phyloP scores from a whole-genome alignment of 2,797 vertebrate genomes.

The Uromys caudimaculatus region DNA sequence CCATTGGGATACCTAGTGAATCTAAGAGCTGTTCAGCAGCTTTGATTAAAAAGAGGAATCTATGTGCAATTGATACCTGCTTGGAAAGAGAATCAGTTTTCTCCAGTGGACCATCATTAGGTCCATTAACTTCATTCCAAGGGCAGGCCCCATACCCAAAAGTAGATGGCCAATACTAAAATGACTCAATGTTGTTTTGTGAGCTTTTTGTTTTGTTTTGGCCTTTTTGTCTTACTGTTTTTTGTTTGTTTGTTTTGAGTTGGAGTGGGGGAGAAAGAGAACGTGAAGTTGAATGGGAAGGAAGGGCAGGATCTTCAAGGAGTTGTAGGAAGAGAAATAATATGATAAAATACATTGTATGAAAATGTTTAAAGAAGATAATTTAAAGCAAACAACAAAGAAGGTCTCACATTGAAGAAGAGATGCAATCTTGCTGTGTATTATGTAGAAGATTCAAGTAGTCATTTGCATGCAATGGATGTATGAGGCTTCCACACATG shows the following conservation, averaged over 20 bases:
- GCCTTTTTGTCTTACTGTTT: neutral
- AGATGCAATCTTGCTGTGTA: neutral
- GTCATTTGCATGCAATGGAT: neutral
- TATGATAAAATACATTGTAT: neutral
- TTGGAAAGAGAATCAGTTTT: neutral
- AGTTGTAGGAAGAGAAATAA: neutral
- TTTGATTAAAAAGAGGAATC: neutral
- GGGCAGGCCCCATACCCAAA: neutral
- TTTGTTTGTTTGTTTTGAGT: neutral
- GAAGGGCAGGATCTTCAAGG: neutral
- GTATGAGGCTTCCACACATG: neutral
- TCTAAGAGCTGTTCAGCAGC: neutral
- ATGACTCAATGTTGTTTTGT: neutral
- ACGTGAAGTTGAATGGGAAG: neutral
- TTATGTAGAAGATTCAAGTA: neutral
- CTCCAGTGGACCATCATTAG: neutral
- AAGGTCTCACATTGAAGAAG: neutral
- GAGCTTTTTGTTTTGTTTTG: neutral
- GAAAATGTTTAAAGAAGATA: neutral
- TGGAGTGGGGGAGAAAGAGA: neutral
- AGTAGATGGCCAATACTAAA: neutral
- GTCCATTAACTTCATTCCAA: neutral
- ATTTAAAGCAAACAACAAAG: neutral
- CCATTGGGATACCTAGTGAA: neutral
- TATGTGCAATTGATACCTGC: neutral